These are phyloP conservation scores for rat (Rattus norvegicus) DNA, from an alignment of 2,113 vertebrate species.

Conservation along the genomic window DNA sequence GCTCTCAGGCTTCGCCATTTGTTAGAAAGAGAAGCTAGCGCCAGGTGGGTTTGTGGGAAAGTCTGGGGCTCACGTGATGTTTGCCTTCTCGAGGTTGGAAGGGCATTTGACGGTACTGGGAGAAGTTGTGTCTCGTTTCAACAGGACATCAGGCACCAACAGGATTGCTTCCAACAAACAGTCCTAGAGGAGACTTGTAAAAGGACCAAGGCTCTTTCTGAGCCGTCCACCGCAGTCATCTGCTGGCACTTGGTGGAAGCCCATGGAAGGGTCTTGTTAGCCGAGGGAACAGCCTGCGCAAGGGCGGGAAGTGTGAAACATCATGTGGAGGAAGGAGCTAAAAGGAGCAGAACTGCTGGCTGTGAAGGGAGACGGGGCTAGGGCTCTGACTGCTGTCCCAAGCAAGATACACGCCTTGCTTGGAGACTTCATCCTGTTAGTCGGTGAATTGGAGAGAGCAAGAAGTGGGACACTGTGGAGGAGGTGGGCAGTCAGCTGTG, in stretches of 20 bases:
- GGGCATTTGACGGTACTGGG: neutral
- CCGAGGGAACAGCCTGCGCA: neutral
- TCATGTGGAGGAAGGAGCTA: neutral
- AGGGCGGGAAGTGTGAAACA: neutral
- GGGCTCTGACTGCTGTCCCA: neutral
- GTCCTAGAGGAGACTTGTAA: neutral
- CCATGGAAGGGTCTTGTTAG: neutral
- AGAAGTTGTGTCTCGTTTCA: neutral
- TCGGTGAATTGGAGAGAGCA: neutral
- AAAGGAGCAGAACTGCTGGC: neutral
- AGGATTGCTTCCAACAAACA: neutral
- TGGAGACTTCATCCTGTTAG: neutral
- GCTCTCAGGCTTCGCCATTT: neutral
- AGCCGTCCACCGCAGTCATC: neutral
- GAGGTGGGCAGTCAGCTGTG: conserved; percentile 6
- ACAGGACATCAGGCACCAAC: neutral
- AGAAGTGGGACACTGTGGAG: neutral
- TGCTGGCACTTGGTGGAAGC: neutral
- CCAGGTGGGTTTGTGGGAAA: neutral
- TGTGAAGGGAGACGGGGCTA: neutral
- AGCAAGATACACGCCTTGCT: neutral
- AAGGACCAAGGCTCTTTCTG: neutral
- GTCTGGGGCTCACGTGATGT: neutral
- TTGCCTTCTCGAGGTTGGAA: neutral
- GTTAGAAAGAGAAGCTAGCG: conserved; percentile 56